Percentiles rank a stretch among this genome's conserved stretches.
These are phyloP conservation scores for Rosalia funebris DNA, from an alignment of 2,888 invertebrate species.

Conservation along the genomic window DNA sequence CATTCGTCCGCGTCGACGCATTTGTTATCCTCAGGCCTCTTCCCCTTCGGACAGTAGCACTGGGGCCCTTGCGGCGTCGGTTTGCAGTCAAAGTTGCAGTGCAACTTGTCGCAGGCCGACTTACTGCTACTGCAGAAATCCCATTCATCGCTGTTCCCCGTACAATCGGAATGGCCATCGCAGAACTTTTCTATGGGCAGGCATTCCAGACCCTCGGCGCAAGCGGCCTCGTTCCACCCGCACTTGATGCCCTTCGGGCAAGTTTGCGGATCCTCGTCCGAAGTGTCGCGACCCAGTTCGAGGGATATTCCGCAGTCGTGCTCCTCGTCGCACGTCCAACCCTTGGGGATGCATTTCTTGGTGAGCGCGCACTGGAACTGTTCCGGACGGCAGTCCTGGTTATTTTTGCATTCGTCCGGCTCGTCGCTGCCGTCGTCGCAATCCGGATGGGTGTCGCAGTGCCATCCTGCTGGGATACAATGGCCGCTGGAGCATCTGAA, in stretches of 20 bases:
- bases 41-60: conserved; percentile 80
- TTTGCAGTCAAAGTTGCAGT: conserved; percentile 71
- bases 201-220: conserved; percentile 71
- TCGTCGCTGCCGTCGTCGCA: conserved; percentile 75
- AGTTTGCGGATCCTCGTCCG: conserved; percentile 75
- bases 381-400: conserved; percentile 70
- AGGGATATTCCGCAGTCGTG: conserved; percentile 58
- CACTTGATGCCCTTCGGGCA: conserved; percentile 74
- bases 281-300: conserved; percentile 66
- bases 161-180: conserved; percentile 74
- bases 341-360: conserved; percentile 77
- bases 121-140: conserved; percentile 69
- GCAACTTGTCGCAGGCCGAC: conserved; percentile 52
- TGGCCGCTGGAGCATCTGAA: conserved; percentile 69
- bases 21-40: conserved; percentile 69
- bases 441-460: conserved; percentile 72
- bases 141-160: conserved; percentile 78
- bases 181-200: conserved; percentile 73
- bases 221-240: conserved; percentile 74
- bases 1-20: conserved; percentile 86
- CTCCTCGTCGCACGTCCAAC: conserved; percentile 56
- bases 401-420: conserved; percentile 63
- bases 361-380: conserved; percentile 80
- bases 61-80: conserved; percentile 76
- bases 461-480: conserved; percentile 73